Conservation (phyloP, 1,140 invertebrate species). For the Chrysoperla carnea region DNA sequence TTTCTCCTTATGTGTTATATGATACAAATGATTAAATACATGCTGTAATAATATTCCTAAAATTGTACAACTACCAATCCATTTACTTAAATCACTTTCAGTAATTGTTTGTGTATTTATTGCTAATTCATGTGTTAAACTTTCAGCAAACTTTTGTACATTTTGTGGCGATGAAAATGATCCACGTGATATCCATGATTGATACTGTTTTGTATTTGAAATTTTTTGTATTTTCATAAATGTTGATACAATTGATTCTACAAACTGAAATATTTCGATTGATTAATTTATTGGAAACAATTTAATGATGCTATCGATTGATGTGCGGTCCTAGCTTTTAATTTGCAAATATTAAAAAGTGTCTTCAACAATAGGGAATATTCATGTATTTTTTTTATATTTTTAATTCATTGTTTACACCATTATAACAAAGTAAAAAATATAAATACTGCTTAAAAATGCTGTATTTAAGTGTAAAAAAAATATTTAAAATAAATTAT, state of each 20-base stretch:
- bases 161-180: slow-evolving; percentile 19
- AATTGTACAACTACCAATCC: slow-evolving; percentile 18
- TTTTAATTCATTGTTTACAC: too few species aligned
- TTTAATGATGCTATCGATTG: too few species aligned
- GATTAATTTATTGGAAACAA: too few species aligned
- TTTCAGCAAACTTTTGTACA: slow-evolving; percentile 20
- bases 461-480: too few species aligned
- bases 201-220: slow-evolving; percentile 19
- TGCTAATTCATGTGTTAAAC: slow-evolving; percentile 18
- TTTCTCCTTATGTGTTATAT: slow-evolving; percentile 18
- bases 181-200: slow-evolving; percentile 18
- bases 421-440: too few species aligned
- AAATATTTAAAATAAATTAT: too few species aligned
- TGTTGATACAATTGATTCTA: slow-evolving; percentile 34
- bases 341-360: too few species aligned
- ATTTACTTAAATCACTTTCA: slow-evolving; percentile 15
- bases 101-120: slow-evolving; percentile 13
- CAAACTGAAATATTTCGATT: slow-evolving; percentile 25
- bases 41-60: slow-evolving; percentile 18
- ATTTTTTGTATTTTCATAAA: slow-evolving; percentile 35
- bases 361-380: too few species aligned
- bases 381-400: too few species aligned
- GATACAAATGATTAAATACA: slow-evolving; percentile 21
- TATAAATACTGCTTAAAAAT: too few species aligned
- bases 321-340: too few species aligned